These are phyloP conservation scores for Apteryx mantelli DNA, from an alignment of 2,113 vertebrate genomes.

Conservation along the genomic window DNA sequence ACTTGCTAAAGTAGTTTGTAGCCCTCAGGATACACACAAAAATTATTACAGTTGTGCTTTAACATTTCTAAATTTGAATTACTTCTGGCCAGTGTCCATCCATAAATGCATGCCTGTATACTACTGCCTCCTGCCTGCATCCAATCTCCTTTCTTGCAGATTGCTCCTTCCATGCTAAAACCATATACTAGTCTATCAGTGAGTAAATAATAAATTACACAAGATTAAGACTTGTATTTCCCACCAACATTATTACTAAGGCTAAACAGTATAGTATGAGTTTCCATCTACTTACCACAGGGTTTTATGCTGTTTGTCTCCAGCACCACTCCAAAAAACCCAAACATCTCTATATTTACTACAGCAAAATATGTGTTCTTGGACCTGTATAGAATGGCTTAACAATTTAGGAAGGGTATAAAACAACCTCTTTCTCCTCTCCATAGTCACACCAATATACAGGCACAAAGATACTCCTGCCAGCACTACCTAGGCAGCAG, in stretches of 20 bases:
- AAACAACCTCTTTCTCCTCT: background rate
- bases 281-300: background rate
- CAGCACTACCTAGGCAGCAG: background rate
- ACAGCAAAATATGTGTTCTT: background rate
- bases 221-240: background rate
- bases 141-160: background rate
- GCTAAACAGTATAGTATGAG: background rate
- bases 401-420: background rate
- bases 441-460: background rate
- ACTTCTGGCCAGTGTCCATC: background rate
- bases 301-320: background rate
- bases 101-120: background rate
- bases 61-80: background rate
- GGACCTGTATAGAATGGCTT: background rate
- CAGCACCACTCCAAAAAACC: background rate
- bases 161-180: background rate
- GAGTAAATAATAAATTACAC: background rate
- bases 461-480: background rate
- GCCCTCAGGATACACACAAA: accelerated
- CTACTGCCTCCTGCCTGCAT: background rate
- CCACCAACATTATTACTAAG: background rate
- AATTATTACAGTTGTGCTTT: background rate
- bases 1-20: background rate
- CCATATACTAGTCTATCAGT: background rate
- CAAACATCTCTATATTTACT: background rate